These are phyloP conservation scores for Acanthopagrus latus DNA, from an alignment of 2,797 vertebrate genomes.

Conservation along the genomic window DNA sequence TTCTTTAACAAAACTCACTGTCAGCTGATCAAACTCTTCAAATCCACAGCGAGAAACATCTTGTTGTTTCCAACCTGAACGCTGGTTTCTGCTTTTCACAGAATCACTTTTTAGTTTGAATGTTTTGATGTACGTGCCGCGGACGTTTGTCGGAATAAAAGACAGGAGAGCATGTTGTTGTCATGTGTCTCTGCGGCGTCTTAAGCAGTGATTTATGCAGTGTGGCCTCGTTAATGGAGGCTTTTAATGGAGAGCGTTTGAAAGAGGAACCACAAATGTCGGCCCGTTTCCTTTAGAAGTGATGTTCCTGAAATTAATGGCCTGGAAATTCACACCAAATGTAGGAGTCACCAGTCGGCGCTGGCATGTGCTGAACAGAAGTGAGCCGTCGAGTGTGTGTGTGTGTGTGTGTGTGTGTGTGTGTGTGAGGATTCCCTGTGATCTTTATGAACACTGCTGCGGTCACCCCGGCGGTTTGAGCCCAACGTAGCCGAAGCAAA, in stretches of 20 bases:
- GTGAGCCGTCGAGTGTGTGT: constrained; percentile 32
- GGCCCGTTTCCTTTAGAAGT: constrained; percentile 69
- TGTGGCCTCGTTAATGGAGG: constrained; percentile 48
- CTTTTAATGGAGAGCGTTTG: constrained; percentile 67
- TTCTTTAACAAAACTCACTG: background rate
- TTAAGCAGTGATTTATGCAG: constrained; percentile 58
- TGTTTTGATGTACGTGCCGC: constrained; percentile 34
- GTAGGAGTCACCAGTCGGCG: constrained; percentile 62
- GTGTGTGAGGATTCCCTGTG: constrained; percentile 67
- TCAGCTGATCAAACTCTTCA: background rate
- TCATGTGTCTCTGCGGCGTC: constrained; percentile 46
- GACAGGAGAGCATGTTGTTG: constrained; percentile 45
- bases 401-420: constrained; percentile 38
- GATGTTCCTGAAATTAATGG: constrained; percentile 74
- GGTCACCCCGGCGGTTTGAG: constrained; percentile 74
- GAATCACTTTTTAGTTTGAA: background rate
- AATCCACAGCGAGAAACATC: background rate
- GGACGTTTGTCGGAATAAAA: constrained; percentile 58
- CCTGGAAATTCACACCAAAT: constrained; percentile 80
- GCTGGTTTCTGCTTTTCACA: background rate
- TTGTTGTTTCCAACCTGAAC: too few species aligned
- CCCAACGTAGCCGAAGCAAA: constrained; percentile 77
- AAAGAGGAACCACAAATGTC: constrained; percentile 75
- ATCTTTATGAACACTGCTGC: constrained; percentile 79
- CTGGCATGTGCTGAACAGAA: constrained; percentile 76